Evolutionary conservation across 2,888 invertebrate species (phyloP), one percentile per base, ranked within the genome.

Genomic region (Lordiphosa andalusiaca): DNA sequence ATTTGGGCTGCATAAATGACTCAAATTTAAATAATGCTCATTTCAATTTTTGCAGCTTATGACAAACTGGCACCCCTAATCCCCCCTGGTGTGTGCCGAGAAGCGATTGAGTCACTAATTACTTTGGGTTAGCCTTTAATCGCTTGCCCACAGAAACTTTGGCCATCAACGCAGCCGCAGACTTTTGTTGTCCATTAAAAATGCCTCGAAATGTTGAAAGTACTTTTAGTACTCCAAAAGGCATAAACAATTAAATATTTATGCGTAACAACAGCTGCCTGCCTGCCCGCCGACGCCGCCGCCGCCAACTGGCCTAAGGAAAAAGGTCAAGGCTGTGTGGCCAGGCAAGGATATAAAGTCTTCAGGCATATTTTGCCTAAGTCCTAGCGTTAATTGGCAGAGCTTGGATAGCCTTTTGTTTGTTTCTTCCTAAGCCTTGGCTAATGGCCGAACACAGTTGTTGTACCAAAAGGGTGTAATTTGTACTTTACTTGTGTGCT

Each of bases 181-280:
- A 4, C 16, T 55, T 53, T 40, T 30, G 48, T 58, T 77, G 71
- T 82, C 75, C 80, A 80, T 83, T 80, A 83, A 84, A 84, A 82
- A 62, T 23, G 63, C 57, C 63, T 54, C 50, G 42, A 70, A 77
- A 52, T 63, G 65, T 53, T 64, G 69, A 42, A 68, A 65, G 73
- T 60, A 57, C 51, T 62, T 62, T 66, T 62, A 16, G 50, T 46
- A 64, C 44, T 38, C 47, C 71, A 53, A 44, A 58, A 58, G 67
- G 65, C 75, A 73, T 82, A 75, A 84, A 76, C 77, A 83, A 81
- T 85, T 85, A 83, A 83, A 80, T 85, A 83, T 80, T 80, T 80
- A 83, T 59, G 61, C 37, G 64, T 57, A 59, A 37, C 30, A 55
- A 48, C 37, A 37, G n/a, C 19, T 42, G 47, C 53, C 53, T 16